Evolutionary conservation across 2,888 invertebrate species (phyloP), one percentile per base, ranked within the genome.

Genomic region (Orthosia incerta): DNA sequence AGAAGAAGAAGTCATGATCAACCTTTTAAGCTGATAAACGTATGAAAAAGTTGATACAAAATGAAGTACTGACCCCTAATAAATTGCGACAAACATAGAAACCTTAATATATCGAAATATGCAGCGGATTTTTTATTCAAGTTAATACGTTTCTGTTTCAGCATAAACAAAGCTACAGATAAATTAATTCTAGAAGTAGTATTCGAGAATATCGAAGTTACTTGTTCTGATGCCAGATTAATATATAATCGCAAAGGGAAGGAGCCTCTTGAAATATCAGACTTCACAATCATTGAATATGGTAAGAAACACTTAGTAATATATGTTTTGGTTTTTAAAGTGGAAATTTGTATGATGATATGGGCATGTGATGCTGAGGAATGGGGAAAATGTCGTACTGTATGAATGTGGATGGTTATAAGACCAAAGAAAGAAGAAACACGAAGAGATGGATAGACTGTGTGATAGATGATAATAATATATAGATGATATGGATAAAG

Each of bases 221-320:
- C 50, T 1, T 31, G 68, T 50, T 57, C 57, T 4, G 23, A 46
- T 12, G 45, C 50, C 11, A 59, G 4, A 7, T 26, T 67, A 18
- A 61, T n/a, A 12, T 74, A 51, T 18, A 1, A 65, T 26, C 76
- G 68, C 5, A 79, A 65, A 18, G 81, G 79, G 3, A 65, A 80
- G n/a, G 68, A 80, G 18, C 75, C 79, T 0, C 20, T 74, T 9
- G 45, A 69, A 65, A 12, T 74, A 3, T 12, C 73, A 4, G 89
- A 90, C 63, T 84, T 59, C 13, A 16, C 80, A 0, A 64, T 74
- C 4, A 18, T 86, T 51, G 80, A 74, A 50, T 88, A 80, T 15
- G 66, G 91, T 91, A 85, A 88, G 80, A 23, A 26, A 53, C 0
- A 15, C 45, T 63, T 76, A 79, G 20, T 31, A n/a, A 11, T 20